These are phyloP conservation scores for Melanotaenia nigrans DNA, from an alignment of 2,797 vertebrate species.

Conservation along the genomic window DNA sequence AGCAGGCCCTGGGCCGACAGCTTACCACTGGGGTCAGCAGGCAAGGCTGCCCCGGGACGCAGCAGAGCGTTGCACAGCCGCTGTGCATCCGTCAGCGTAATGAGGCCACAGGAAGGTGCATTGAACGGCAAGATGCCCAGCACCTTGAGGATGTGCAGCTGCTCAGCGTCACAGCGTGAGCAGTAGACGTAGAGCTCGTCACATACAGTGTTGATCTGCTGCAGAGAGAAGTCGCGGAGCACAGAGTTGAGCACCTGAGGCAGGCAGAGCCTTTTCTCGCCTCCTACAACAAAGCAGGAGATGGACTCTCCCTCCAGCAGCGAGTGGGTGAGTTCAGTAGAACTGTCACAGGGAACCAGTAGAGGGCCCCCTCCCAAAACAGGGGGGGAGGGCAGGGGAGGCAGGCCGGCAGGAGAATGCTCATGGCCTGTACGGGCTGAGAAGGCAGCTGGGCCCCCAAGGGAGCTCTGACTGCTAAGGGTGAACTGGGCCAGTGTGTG, in stretches of 20 bases:
- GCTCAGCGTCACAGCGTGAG: slow-evolving; percentile 94
- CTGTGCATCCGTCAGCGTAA: slow-evolving; percentile 97
- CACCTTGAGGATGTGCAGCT: slow-evolving; percentile 98
- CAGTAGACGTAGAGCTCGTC: slow-evolving; percentile 98
- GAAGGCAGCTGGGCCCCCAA: slow-evolving; percentile 97
- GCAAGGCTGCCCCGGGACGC: slow-evolving; percentile 88
- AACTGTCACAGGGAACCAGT: slow-evolving; percentile 96
- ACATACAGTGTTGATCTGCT: slow-evolving; percentile 97
- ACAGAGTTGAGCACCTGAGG: slow-evolving; percentile 98
- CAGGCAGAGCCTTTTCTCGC: slow-evolving; percentile 96
- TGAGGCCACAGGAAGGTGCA: slow-evolving; percentile 96
- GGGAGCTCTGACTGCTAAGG: slow-evolving; percentile 96
- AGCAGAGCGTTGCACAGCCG: slow-evolving; percentile 95
- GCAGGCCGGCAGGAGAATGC: slow-evolving; percentile 84
- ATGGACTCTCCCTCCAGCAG: slow-evolving; percentile 95
- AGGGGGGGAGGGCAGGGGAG: slow-evolving; percentile 91
- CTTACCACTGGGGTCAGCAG: slow-evolving; percentile 83
- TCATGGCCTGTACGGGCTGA: slow-evolving; percentile 93
- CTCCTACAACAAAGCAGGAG: slow-evolving; percentile 96
- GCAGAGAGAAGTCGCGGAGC: slow-evolving; percentile 95
- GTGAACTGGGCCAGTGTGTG: slow-evolving; percentile 98
- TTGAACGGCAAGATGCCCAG: slow-evolving; percentile 97
- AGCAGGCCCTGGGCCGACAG: slow-evolving; percentile 88
- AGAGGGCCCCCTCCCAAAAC: slow-evolving; percentile 92
- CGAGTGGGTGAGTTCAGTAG: slow-evolving; percentile 96